A percentile compares a stretch with the other conserved stretches of the same genome.
These are phyloP conservation scores for Eupithecia inturbata DNA, from an alignment of 2,888 invertebrate species.

Conservation along the genomic window DNA sequence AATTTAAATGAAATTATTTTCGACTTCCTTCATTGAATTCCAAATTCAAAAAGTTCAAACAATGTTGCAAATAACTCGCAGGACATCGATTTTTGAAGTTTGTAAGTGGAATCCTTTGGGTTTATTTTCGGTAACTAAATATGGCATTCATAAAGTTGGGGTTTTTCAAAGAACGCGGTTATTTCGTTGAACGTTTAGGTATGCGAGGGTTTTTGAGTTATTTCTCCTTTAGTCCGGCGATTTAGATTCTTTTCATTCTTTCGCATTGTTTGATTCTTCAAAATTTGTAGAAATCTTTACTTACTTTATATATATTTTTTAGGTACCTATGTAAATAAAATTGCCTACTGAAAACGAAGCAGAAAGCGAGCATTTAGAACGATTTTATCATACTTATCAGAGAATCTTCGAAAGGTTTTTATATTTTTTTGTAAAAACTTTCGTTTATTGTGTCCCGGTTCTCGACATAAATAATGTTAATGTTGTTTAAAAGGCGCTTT, in stretches of 20 bases:
- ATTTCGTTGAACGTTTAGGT: slow-evolving; percentile 22
- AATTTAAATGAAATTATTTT: background rate
- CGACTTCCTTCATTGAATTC: background rate
- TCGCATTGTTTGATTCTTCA: background rate
- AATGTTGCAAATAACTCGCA: slow-evolving; percentile 18
- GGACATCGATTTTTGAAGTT: slow-evolving; percentile 28
- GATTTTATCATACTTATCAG: background rate
- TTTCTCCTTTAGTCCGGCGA: slow-evolving; percentile 8
- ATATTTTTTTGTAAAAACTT: slow-evolving; percentile 27
- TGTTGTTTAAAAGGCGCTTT: slow-evolving; percentile 75
- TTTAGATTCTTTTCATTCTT: slow-evolving; percentile 4
- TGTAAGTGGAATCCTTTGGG: slow-evolving; percentile 19
- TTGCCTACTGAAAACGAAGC: background rate
- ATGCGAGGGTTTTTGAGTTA: slow-evolving; percentile 17
- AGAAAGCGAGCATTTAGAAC: background rate
- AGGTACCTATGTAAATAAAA: background rate
- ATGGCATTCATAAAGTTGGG: slow-evolving; percentile 36
- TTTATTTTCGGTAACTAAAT: slow-evolving; percentile 33
- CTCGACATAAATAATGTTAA: slow-evolving; percentile 77
- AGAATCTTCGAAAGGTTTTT: background rate
- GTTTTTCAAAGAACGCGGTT: slow-evolving; percentile 34
- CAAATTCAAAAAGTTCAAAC: slow-evolving; percentile 12
- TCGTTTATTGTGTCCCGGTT: slow-evolving; percentile 38
- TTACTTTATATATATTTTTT: background rate
- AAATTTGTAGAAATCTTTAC: background rate